phyloP scores from a whole-genome alignment of 2,113 vertebrate species.

The Chionis minor region DNA sequence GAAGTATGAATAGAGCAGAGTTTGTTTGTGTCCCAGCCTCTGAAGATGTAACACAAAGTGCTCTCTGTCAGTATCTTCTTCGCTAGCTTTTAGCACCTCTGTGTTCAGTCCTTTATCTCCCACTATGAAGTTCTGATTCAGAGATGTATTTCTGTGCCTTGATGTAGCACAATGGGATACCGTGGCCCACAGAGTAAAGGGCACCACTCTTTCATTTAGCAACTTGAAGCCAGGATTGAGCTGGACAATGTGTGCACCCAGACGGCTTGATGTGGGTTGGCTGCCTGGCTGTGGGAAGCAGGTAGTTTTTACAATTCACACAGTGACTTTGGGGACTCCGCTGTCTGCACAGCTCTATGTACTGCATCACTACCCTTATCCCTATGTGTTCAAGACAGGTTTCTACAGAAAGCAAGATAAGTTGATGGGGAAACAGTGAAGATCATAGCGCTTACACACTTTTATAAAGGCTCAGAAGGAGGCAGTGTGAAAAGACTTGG shows the following conservation, averaged over 20 bases:
- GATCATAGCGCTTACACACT: not conserved
- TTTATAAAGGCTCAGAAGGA: not conserved
- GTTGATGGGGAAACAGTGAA: accelerated
- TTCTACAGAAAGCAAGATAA: not conserved
- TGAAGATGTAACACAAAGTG: not conserved
- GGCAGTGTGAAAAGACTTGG: not conserved
- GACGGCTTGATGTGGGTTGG: not conserved
- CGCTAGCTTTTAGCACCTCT: not conserved
- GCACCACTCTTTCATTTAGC: not conserved
- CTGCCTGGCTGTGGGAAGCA: not conserved
- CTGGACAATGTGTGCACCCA: not conserved
- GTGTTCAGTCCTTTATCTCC: not conserved
- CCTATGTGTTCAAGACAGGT: not conserved
- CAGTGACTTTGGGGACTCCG: not conserved
- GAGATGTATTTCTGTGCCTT: not conserved
- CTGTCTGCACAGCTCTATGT: not conserved
- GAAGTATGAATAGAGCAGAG: not conserved
- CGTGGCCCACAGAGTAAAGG: not conserved
- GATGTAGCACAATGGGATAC: not conserved
- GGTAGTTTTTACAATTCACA: not conserved
- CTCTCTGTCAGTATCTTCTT: not conserved
- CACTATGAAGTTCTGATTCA: not conserved
- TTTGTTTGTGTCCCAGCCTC: not conserved
- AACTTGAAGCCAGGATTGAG: not conserved
- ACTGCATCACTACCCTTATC: not conserved